A percentile compares a stretch with the other conserved stretches of the same genome.
phyloP scores from a whole-genome alignment of 2,888 invertebrate genomes.

The Rhopalosiphum nymphaeae region DNA sequence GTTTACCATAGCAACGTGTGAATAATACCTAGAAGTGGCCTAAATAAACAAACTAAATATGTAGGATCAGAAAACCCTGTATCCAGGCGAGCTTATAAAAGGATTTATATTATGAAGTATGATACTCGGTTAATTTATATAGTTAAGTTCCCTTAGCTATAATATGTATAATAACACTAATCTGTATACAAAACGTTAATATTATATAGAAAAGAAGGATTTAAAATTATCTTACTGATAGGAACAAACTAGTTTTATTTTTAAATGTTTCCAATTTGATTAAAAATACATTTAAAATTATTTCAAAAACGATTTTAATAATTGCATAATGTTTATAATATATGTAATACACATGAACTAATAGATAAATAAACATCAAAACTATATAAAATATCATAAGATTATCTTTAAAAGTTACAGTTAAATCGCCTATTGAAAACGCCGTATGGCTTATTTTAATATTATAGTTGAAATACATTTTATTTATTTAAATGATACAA shows the following conservation, averaged over 20 bases:
- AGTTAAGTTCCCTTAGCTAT: background rate
- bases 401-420: background rate
- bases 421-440: background rate
- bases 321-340: background rate
- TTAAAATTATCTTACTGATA: background rate
- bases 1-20: conserved; percentile 16
- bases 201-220: background rate
- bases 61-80: background rate
- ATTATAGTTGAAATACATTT: background rate
- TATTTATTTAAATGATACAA: background rate
- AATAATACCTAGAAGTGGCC: conserved; percentile 22
- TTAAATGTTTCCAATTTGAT: background rate
- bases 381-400: background rate
- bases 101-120: conserved; percentile 20
- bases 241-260: background rate
- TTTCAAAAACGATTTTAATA: background rate
- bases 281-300: background rate
- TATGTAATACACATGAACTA: background rate
- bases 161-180: conserved; percentile 5
- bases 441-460: background rate
- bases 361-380: background rate
- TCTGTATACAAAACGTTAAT: background rate
- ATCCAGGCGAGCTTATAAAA: conserved; percentile 20
- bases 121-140: conserved; percentile 10
- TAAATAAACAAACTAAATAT: conserved; percentile 39